phyloP scores from a whole-genome alignment of 2,797 vertebrate genomes.

The Cuculus canorus region DNA sequence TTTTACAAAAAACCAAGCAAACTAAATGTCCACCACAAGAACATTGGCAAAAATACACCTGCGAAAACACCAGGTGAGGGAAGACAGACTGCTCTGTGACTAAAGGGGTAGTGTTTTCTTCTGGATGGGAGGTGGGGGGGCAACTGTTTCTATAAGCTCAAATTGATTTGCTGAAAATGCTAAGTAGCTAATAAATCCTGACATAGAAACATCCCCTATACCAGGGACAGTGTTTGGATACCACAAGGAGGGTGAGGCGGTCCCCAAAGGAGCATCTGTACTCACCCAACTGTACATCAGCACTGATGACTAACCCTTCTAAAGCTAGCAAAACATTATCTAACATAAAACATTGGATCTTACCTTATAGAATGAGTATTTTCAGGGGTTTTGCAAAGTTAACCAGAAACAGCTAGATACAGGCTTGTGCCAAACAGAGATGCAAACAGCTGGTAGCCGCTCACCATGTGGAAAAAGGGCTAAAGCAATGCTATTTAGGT shows the following conservation, averaged over 20 bases:
- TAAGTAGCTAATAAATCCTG: neutral
- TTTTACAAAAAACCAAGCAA: neutral
- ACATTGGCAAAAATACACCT: neutral
- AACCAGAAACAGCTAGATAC: constrained; percentile 33
- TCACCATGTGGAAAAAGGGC: neutral
- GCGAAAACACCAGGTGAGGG: neutral
- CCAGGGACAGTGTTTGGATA: neutral
- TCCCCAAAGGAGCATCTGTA: neutral
- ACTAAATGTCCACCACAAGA: neutral
- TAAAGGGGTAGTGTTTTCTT: neutral
- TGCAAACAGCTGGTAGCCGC: neutral
- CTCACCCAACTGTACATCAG: neutral
- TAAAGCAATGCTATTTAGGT: neutral
- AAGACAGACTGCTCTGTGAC: neutral
- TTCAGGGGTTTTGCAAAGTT: constrained; percentile 9
- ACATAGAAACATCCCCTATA: neutral
- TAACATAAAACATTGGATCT: neutral
- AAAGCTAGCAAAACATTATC: neutral
- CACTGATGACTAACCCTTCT: neutral
- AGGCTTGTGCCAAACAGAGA: neutral
- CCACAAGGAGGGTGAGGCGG: neutral
- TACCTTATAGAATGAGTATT: neutral
- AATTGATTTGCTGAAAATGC: neutral
- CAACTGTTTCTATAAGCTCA: neutral
- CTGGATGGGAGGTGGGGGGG: neutral